These are phyloP conservation scores for Diorhabda carinulata DNA, from an alignment of 1,140 invertebrate species.

Conservation along the genomic window DNA sequence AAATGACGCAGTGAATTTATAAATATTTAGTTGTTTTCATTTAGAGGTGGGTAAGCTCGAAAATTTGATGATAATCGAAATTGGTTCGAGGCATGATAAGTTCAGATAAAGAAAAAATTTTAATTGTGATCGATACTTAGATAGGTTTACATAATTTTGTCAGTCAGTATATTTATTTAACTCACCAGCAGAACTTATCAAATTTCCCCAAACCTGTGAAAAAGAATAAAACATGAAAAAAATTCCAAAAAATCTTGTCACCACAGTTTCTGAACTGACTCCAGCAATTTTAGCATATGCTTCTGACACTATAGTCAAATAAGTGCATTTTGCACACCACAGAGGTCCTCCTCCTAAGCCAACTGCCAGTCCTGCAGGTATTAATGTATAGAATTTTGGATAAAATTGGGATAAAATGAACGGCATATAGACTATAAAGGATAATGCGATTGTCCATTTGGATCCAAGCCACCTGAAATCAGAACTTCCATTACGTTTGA, in stretches of 20 bases:
- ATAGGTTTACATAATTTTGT: no score
- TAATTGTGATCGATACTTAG: no score
- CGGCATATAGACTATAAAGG: slow-evolving; percentile 81
- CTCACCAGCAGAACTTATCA: slow-evolving; percentile 80
- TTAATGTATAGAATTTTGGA: slow-evolving; percentile 75
- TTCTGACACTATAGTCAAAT: slow-evolving; percentile 75
- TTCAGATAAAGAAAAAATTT: no score
- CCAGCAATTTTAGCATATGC: slow-evolving; percentile 65
- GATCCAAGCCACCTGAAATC: slow-evolving; percentile 68
- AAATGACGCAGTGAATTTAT: no score
- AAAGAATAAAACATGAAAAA: slow-evolving; percentile 94
- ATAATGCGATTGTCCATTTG: slow-evolving; percentile 83
- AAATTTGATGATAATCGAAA: no score
- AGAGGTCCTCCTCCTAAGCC: slow-evolving; percentile 84
- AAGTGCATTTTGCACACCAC: slow-evolving; percentile 88
- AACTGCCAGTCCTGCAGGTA: slow-evolving; percentile 78
- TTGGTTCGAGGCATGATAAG: no score
- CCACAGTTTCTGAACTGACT: slow-evolving; percentile 63
- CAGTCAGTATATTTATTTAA: neutral
- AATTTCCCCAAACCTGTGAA: slow-evolving; percentile 88
- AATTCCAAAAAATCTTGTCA: slow-evolving; percentile 82
- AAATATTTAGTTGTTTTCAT: no score
- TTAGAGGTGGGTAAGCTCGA: no score
- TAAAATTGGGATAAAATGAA: slow-evolving; percentile 86
- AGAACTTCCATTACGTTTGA: neutral